These are phyloP conservation scores for Gibbula magus DNA, from an alignment of 2,888 invertebrate genomes.

Conservation along the genomic window DNA sequence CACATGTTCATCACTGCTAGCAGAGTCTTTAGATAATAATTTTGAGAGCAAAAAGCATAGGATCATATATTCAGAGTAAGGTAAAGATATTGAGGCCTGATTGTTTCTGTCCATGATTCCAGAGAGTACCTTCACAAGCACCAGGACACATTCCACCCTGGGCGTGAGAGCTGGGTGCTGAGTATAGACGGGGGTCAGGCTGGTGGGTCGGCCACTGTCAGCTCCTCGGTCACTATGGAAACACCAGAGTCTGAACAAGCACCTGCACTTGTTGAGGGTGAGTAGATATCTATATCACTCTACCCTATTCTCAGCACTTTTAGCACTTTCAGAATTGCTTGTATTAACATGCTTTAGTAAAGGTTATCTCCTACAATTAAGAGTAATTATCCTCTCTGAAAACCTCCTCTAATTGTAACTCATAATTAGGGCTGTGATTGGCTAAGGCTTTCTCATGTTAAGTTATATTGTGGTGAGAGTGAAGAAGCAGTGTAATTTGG, in stretches of 20 bases:
- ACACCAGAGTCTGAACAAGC: neutral
- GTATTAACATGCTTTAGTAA: no score
- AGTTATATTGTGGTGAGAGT: no score
- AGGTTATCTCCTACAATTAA: no score
- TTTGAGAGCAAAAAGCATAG: neutral
- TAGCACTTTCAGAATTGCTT: no score
- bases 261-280: conserved; percentile 7
- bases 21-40: no score
- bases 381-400: no score
- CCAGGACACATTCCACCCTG: conserved; percentile 15
- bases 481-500: no score
- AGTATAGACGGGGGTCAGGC: neutral
- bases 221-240: neutral
- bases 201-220: neutral
- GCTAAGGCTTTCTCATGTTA: no score
- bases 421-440: no score
- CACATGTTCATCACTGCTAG: no score
- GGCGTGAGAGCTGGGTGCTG: neutral
- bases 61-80: neutral
- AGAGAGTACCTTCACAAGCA: conserved; percentile 23
- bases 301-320: no score
- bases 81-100: neutral
- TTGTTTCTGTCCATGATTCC: neutral
- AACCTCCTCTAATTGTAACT: no score
- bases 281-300: neutral